Evolutionary conservation across 2,888 invertebrate species (phyloP), one percentile per base, ranked within the genome.

Genomic region (Acanthococcus lagerstroemiae): DNA sequence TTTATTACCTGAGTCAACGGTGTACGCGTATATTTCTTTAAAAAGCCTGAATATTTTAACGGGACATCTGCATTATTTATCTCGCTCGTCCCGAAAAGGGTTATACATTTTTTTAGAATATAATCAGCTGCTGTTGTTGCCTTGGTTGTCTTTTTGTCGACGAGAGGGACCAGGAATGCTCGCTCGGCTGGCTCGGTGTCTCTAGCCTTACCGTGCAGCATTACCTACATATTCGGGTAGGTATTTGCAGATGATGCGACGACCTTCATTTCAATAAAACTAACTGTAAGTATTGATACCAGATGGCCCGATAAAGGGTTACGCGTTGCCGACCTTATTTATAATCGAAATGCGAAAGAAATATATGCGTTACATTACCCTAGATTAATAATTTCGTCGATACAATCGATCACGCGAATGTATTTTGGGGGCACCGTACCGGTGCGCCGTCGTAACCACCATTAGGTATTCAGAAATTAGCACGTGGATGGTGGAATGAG

Each of bases 11-110:
- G 63, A 63, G 63, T 63, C 63, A 44, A 54, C 54, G 12, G 44
- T 54, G 22, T 21, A 27, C 37, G 37, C 12, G 37, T n/a, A 56
- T 56, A 37, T 56, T 56, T 56, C 55, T 56, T 56, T 37, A 21
- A 37, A n/a, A 30, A 48, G 27, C 48, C 60, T 63, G 63, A 50
- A 63, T 63, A 63, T 63, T 63, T 58, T 63, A 63, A 63, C 63
- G 63, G 63, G 63, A 63, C 63, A 63, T 63, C 63, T 63, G 63
- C 63, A 63, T 63, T 63, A 63, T 54, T 63, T 63, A 52, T 44
- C 37, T 63, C 52, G 37, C 3, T 37, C 54, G 63, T 63, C 52
- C 60, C 63, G 24, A 54, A 63, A 24, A 30, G 63, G 61, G 27
- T 63, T 15, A 63, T 17, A 15, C 6, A 48, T 63, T 63, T 61